Evolutionary conservation across 2,797 vertebrate species (phyloP), one percentile per base, ranked within the genome.

Genomic region (Cottoperca gobio): DNA sequence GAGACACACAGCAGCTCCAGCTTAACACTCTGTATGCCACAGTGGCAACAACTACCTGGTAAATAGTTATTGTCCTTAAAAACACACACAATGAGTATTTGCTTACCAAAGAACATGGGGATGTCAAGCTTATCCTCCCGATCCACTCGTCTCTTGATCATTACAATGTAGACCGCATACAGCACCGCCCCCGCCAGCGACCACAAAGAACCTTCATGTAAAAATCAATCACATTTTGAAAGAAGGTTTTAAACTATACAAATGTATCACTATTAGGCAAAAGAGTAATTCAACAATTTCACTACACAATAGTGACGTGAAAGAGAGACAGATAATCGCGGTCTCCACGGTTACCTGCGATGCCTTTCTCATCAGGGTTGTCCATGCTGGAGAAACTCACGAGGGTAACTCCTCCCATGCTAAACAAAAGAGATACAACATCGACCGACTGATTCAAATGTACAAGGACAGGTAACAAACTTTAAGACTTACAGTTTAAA

Each of bases 71-170:
- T 48, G 6, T 48, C 17, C 14, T 37, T 31, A 49, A 43, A 40
- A 23, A 19, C 39, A 26, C 0, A 35, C 6, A 31, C 1, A 17
- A 11, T 2, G 8, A 53, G 43, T 1, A 3, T 42, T 2, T 23
- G 67, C 95, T 95, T 93, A 98, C 98, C 98, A 87, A 99, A 98
- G 89, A 99, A 99, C 97, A 99, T 99, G 63, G 98, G 97, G 82
- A 99, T 98, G 92, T 99, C 97, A 5, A 99, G 95, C 85, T 97
- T 98, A 79, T 99, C 97, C 93, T 99, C 98, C 83, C 97, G 94
- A 73, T 99, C 98, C 81, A 98, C 96, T 85, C 97, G 96, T 86
- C 97, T 96, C 90, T 99, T 99, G 88, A 99, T 97, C 97, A 99
- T 97, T 31, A 99, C 97, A 48, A 99, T 97, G 90, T 99, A 99